Conservation (phyloP, 1,140 invertebrate species). For the Acromyrmex charruanus region DNA sequence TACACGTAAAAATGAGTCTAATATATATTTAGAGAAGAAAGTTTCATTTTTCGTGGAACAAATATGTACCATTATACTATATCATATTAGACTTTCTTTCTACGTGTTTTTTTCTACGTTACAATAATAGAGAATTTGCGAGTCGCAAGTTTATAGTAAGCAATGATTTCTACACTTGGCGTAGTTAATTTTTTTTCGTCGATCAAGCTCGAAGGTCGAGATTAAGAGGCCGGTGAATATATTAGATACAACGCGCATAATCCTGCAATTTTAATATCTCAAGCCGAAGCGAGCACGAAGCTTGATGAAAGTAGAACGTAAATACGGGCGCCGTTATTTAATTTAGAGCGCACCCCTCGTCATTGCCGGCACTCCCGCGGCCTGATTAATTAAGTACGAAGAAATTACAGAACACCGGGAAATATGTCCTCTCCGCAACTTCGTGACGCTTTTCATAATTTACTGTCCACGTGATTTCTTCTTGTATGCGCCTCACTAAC, state of each 20-base stretch:
- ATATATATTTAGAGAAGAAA: neutral
- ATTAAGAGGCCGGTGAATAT: constrained; percentile 5
- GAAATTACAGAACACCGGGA: constrained; percentile 60
- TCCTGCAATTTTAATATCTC: constrained; percentile 60
- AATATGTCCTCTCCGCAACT: constrained; percentile 60
- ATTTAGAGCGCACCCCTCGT: constrained; percentile 41
- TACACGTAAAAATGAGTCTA: neutral
- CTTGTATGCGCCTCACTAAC: neutral
- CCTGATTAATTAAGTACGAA: constrained; percentile 60
- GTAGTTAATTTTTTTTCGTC: constrained; percentile 50
- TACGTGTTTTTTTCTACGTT: neutral
- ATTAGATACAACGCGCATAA: constrained; percentile 46
- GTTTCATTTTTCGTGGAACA: neutral
- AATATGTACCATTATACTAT: neutral
- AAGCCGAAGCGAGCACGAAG: constrained; percentile 33
- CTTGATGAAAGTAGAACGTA: constrained; percentile 62
- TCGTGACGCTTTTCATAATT: constrained; percentile 47
- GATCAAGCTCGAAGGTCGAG: neutral
- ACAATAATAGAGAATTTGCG: neutral
- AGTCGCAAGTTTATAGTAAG: neutral
- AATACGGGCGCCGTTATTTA: constrained; percentile 55
- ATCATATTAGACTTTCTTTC: neutral
- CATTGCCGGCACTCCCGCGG: constrained; percentile 21
- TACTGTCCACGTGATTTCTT: constrained; percentile 42
- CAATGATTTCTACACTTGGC: constrained; percentile 6